phyloP scores from a whole-genome alignment of 2,888 invertebrate species.

The Brachynemurus nebulosus region DNA sequence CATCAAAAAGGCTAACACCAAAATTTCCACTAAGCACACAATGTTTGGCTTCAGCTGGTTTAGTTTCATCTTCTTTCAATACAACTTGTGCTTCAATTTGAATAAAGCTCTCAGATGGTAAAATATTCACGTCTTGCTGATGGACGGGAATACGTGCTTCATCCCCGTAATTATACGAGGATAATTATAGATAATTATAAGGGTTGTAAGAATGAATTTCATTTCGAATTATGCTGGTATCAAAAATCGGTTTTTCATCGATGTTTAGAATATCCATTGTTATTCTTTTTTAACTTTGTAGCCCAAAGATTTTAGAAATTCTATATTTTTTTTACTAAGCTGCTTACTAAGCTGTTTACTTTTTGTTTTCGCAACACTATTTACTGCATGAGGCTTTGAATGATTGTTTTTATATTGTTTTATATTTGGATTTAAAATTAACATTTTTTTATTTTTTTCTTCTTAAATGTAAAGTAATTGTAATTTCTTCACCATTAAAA shows the following conservation, averaged over 20 bases:
- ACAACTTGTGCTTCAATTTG: not conserved
- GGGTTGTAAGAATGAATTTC: not conserved
- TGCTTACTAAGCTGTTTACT: too few species aligned
- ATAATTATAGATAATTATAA: too few species aligned
- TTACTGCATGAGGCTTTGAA: too few species aligned
- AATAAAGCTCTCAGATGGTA: not conserved
- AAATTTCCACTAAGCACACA: not conserved
- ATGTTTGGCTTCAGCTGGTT: not conserved
- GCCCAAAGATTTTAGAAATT: not conserved
- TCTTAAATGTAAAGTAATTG: conserved; percentile 4
- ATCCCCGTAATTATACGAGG: not conserved
- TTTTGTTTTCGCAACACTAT: too few species aligned
- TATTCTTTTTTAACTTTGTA: conserved; percentile 1
- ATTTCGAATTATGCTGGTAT: not conserved
- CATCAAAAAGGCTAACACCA: not conserved
- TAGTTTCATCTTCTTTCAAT: not conserved
- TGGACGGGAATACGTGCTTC: not conserved
- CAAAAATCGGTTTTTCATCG: not conserved
- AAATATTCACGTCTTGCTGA: not conserved
- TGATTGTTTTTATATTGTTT: too few species aligned
- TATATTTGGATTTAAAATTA: too few species aligned
- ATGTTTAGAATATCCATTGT: not conserved
- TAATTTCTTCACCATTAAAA: conserved; percentile 5
- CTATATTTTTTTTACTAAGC: not conserved
- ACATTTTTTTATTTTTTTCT: not conserved